Base-by-base conservation (phyloP, 2,113 vertebrate genomes). In the Anoura caudifer region DNA sequence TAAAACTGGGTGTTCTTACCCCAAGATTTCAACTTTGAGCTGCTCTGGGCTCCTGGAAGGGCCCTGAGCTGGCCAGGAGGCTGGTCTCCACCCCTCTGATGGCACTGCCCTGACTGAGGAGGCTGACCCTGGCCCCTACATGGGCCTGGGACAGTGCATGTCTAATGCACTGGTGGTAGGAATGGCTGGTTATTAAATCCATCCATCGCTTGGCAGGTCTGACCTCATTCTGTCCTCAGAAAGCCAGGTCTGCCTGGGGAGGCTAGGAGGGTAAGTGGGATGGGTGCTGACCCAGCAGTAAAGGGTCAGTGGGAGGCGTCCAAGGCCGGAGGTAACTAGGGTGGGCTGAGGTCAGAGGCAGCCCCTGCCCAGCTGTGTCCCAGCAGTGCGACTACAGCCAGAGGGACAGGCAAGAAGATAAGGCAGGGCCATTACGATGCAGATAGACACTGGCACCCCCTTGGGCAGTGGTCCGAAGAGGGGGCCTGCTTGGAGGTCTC, bases 221-320 rank as follows among this genome's bases (percentile, higher is more conserved):
- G 92, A 54, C 94, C 91, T 85, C 81, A 50, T 96, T 96, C 96
- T 96, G 93, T 96, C 95, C 75, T 24, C 5, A 70, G 50, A 92
- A 76, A 92, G 77, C 54, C 43, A 67, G 75, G 33, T 45, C 31
- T 75, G 88, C 82, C 88, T 41, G 12, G n/a, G 94, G 76, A 72
- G 31, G 41, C 87, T 7, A 12, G 9, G 45, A 45, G n/a, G 38
- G 45, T 5, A 24, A 26, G 20, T 0, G 20, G 61, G 65, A n/a
- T 61, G 43, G 70, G 70, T 0, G 69, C 69, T 81, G 96, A 92
- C 87, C 90, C 72, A 81, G 80, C 56, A 77, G 54, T 38, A 87
- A 87, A 67, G 86, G 91, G n/a, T n/a, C 13, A 75, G 79, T 4
- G 7, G 47, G 73, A 33, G 14, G 59, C 7, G 1, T 4, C 67